Percentiles rank a stretch among this genome's conserved stretches.
Evolutionary conservation across 2,888 invertebrate genomes (phyloP).

Genomic region (Priapulus caudatus): DNA sequence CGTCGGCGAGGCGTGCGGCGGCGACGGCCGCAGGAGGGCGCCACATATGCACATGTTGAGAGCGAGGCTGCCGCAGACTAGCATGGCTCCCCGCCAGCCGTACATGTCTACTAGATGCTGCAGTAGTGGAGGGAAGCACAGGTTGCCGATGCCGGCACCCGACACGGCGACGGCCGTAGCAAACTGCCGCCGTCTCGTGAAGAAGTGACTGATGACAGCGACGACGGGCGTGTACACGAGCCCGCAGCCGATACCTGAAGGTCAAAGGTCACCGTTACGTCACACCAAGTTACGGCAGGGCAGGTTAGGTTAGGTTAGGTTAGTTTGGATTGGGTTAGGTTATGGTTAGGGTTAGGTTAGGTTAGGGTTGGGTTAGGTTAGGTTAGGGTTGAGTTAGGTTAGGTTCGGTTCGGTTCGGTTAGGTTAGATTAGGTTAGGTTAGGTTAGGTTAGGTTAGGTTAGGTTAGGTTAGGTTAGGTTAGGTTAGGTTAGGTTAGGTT

Average conservation of each 20-base stretch:
- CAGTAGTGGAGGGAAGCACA: not conserved
- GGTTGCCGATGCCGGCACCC: not conserved
- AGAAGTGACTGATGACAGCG: not conserved
- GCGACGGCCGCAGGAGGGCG: not conserved
- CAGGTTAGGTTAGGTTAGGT: too few species aligned
- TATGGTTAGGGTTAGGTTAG: too few species aligned
- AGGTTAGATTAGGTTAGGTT: too few species aligned
- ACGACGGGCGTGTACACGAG: not conserved
- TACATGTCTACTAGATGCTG: not conserved
- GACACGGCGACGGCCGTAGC: not conserved
- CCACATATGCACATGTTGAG: conserved; percentile 3
- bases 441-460: too few species aligned
- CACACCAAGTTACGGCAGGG: too few species aligned
- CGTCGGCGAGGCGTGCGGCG: not conserved
- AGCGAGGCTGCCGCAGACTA: not conserved
- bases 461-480: too few species aligned
- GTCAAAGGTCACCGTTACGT: too few species aligned
- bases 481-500: too few species aligned
- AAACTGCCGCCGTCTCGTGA: not conserved
- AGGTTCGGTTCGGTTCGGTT: too few species aligned
- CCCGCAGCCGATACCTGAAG: not conserved
- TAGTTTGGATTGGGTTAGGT: too few species aligned
- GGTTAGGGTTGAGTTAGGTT: too few species aligned
- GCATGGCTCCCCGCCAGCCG: not conserved
- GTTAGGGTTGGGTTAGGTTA: too few species aligned